phyloP scores from a whole-genome alignment of 2,113 vertebrate genomes.

The Probosciger aterrimus region DNA sequence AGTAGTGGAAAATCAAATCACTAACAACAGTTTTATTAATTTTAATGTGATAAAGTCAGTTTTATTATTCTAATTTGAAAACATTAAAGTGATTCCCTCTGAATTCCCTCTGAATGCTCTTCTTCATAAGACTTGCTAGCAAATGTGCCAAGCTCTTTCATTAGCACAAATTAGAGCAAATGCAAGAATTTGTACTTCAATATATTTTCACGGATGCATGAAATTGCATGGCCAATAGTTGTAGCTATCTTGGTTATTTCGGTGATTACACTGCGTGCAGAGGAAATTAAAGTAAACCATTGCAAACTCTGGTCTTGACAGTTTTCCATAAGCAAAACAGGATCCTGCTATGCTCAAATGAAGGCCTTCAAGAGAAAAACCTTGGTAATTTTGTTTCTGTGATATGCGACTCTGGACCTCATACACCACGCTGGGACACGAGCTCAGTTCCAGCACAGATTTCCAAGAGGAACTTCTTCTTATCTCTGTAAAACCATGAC shows the following conservation, averaged over 20 bases:
- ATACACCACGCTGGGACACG: fast-evolving
- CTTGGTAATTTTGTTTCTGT: background rate
- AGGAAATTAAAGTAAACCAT: constrained; percentile 38
- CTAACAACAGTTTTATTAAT: constrained; percentile 44
- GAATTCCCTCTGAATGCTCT: constrained; percentile 26
- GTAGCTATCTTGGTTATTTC: constrained; percentile 34
- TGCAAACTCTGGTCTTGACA: background rate
- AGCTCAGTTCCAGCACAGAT: background rate
- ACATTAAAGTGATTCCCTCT: constrained; percentile 28
- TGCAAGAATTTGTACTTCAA: constrained; percentile 34
- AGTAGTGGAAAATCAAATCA: constrained; percentile 32
- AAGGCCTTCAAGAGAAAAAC: background rate
- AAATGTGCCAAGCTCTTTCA: constrained; percentile 52
- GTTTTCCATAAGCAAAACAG: background rate
- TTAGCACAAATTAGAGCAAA: constrained; percentile 64
- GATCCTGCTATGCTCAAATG: background rate
- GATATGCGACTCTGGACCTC: background rate
- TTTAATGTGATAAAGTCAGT: constrained; percentile 47
- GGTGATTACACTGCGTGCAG: background rate
- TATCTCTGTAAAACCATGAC: background rate
- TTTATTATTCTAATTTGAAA: constrained; percentile 60
- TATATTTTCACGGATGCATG: constrained; percentile 59
- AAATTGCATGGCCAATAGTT: constrained; percentile 59
- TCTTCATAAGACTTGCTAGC: background rate
- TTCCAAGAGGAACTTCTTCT: background rate